phyloP scores from a whole-genome alignment of 2,113 vertebrate species.

The Paramisgurnus dabryanus region DNA sequence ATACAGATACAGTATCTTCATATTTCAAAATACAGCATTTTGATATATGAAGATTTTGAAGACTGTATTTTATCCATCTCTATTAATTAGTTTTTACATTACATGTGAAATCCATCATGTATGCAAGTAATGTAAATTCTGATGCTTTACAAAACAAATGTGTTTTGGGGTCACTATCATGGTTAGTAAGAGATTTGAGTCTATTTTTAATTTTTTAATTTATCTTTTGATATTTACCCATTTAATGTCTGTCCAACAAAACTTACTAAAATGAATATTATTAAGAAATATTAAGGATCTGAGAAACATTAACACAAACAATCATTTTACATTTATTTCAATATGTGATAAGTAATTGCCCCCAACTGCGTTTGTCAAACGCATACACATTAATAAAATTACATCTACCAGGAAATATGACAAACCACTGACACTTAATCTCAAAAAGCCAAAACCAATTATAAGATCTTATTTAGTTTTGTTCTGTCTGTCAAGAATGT shows the following conservation, averaged over 20 bases:
- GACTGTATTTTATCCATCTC: too few relatives aligned
- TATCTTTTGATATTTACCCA: neutral
- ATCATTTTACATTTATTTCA: conserved; percentile 11
- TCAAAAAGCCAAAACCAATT: conserved; percentile 77
- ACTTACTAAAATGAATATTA: neutral
- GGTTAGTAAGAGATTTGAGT: too few relatives aligned
- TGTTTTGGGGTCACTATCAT: too few relatives aligned
- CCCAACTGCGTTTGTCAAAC: conserved; percentile 69
- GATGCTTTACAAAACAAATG: neutral
- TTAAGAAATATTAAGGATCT: neutral
- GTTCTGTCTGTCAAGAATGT: conserved; percentile 10
- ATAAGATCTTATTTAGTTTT: conserved; percentile 75
- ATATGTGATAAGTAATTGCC: conserved; percentile 56
- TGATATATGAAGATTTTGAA: too few relatives aligned
- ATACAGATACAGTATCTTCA: too few relatives aligned
- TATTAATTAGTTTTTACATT: too few relatives aligned
- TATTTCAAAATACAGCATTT: too few relatives aligned
- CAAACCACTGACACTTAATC: conserved; percentile 68
- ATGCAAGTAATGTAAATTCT: too few relatives aligned
- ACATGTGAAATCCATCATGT: too few relatives aligned
- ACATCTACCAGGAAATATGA: conserved; percentile 71
- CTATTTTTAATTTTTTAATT: too few relatives aligned
- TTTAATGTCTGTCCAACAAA: neutral
- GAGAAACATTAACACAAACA: conserved; percentile 7
- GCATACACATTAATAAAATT: conserved; percentile 73